Base-by-base conservation (phyloP, 2,888 invertebrate species). In the Lottia gigantea region DNA sequence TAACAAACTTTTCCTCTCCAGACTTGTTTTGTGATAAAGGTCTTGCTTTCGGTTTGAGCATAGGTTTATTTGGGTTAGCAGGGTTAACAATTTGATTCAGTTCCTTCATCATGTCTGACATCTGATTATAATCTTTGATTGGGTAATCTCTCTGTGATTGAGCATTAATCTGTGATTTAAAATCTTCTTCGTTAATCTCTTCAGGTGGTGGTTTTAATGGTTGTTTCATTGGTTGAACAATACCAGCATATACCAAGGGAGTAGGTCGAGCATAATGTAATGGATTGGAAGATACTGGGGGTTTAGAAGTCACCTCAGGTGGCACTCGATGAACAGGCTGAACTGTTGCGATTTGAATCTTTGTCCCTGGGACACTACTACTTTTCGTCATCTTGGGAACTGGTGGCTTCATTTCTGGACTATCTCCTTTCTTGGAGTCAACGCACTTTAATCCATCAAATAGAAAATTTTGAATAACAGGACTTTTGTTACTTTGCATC, bases 381-480 rank as follows among this genome's bases (percentile, higher is more conserved):
- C 45, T 31, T 16, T 46, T 45, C 46, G 45, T 45, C 45, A 25
- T 66, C 68, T 40, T 25, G 45, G 14, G 45, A n/a, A 19, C 46
- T 46, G 26, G 62, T 46, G n/a, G 63, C 46, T 23, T 23, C 62
- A 55, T 55, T 11, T 55, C 55, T 23, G 55, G 19, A 19, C 55
- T 55, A 8, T 55, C 55, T 2, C 11, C 11, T 14, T 19, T 55
- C 23, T 55, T 55, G 19, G 55, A 19, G 23, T 55, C 55, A 4
- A 55, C 14, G 73, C 70, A 55, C 73, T 85, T 85, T 19, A 85
- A 71, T 68, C 80, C 79, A 71, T 85, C 83, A 78, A 85, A 85
- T 64, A 85, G 74, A 11, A 80, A 76, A 74, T 83, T 83, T 67
- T 85, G 83, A 16, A 84, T 75, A 6, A 3, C 72, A 70, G 46